These are phyloP conservation scores for Sisor rabdophorus DNA, from an alignment of 2,113 vertebrate genomes.

Conservation along the genomic window DNA sequence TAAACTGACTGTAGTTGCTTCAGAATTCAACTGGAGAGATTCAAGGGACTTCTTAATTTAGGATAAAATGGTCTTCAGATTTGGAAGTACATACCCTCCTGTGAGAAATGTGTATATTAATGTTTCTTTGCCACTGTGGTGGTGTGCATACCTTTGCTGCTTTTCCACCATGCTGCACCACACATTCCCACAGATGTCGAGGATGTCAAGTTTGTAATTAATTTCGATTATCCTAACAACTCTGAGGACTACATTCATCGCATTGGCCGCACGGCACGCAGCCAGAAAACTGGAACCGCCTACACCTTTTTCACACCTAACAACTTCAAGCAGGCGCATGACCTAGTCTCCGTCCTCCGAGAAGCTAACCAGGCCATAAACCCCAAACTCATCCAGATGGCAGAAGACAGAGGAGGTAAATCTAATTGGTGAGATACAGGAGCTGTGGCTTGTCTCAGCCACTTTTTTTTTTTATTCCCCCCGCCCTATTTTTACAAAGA, in stretches of 20 bases:
- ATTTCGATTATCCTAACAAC: conserved; percentile 99
- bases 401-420: conserved; percentile 99
- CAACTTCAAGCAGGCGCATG: conserved; percentile 97
- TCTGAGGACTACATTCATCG: conserved; percentile 99
- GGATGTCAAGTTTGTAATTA: conserved; percentile 99
- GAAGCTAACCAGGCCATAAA: conserved; percentile 99
- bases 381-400: conserved; percentile 97
- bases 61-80: conserved; percentile 12
- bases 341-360: conserved; percentile 97
- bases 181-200: conserved; percentile 94
- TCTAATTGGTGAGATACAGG: conserved; percentile 76
- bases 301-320: conserved; percentile 99
- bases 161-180: conserved; percentile 61
- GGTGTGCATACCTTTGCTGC: conserved; percentile 17
- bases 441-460: conserved; percentile 63
- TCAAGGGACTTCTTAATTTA: background rate
- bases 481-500: background rate
- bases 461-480: conserved; percentile 24
- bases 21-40: conserved; percentile 2
- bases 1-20: conserved; percentile 57
- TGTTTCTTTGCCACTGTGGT: conserved; percentile 37
- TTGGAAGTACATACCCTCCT: conserved; percentile 14
- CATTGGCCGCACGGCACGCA: conserved; percentile 98
- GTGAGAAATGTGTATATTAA: conserved; percentile 32
- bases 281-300: conserved; percentile 99